Evolutionary conservation across 1,140 invertebrate species (phyloP).

Genomic region (Microplitis demolitor): DNA sequence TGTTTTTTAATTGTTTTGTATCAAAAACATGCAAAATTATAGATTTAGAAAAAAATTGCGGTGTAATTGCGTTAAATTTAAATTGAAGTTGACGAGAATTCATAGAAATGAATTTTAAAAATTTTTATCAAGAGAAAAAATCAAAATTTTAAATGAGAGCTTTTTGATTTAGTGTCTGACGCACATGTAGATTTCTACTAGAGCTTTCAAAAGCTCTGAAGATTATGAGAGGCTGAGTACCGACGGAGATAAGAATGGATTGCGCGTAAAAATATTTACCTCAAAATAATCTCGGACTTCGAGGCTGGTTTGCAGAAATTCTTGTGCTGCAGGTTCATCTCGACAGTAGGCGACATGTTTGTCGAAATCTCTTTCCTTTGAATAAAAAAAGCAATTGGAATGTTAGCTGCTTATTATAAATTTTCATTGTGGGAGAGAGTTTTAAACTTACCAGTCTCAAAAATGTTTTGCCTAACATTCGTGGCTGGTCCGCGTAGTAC

Average conservation of each 20-base stretch:
- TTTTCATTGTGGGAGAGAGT: neutral
- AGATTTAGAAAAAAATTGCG: too few species aligned
- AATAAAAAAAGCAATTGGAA: conserved; percentile 31
- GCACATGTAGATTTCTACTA: too few species aligned
- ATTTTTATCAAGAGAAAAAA: neutral
- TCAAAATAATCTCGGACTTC: conserved; percentile 80
- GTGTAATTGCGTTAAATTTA: too few species aligned
- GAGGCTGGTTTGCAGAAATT: conserved; percentile 74
- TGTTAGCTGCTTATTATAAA: neutral
- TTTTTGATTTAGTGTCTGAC: too few species aligned
- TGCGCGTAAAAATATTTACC: conserved; percentile 63
- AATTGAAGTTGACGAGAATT: too few species aligned
- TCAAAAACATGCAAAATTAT: too few species aligned
- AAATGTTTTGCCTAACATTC: conserved; percentile 85
- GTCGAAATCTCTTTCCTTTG: conserved; percentile 88
- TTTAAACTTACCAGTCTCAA: conserved; percentile 71
- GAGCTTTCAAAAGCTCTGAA: too few species aligned
- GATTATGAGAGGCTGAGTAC: too few species aligned
- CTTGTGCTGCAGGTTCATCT: conserved; percentile 83
- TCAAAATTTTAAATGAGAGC: too few species aligned
- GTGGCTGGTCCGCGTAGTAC: conserved; percentile 88
- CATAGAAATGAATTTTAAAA: neutral
- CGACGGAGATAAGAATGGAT: neutral
- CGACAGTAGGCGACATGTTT: conserved; percentile 89
- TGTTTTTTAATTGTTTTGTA: too few species aligned